Conservation (phyloP, 2,797 vertebrate genomes). For the Garrulus glandarius region DNA sequence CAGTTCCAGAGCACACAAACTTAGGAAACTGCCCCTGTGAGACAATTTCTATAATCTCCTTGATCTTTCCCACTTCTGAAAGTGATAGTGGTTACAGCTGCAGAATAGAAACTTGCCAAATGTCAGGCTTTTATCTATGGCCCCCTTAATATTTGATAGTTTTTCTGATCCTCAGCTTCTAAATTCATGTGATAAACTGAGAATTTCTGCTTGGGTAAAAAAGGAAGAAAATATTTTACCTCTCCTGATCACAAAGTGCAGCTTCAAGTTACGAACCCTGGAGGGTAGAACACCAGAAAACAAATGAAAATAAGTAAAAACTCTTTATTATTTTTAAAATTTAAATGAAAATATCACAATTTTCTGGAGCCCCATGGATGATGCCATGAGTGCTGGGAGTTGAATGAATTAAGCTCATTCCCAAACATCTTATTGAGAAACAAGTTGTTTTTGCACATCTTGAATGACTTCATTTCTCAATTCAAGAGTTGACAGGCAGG, state of each 20-base stretch:
- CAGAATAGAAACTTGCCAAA: neutral
- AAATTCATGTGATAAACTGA: neutral
- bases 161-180: neutral
- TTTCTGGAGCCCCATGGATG: neutral
- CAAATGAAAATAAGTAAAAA: neutral
- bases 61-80: constrained; percentile 24
- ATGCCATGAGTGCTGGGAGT: neutral
- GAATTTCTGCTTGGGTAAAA: neutral
- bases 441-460: neutral
- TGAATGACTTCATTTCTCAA: neutral
- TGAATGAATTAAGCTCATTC: neutral
- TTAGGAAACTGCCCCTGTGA: neutral
- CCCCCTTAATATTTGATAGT: neutral
- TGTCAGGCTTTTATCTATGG: neutral
- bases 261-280: neutral
- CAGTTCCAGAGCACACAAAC: neutral
- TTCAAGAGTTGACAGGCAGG: neutral
- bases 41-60: constrained; percentile 5
- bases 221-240: neutral
- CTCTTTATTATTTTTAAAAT: neutral
- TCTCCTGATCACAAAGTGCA: neutral
- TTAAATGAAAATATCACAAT: neutral
- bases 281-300: neutral
- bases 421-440: neutral
- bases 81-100: constrained; percentile 3